phyloP scores from a whole-genome alignment of 2,888 invertebrate genomes.

The Agriopis marginaria region DNA sequence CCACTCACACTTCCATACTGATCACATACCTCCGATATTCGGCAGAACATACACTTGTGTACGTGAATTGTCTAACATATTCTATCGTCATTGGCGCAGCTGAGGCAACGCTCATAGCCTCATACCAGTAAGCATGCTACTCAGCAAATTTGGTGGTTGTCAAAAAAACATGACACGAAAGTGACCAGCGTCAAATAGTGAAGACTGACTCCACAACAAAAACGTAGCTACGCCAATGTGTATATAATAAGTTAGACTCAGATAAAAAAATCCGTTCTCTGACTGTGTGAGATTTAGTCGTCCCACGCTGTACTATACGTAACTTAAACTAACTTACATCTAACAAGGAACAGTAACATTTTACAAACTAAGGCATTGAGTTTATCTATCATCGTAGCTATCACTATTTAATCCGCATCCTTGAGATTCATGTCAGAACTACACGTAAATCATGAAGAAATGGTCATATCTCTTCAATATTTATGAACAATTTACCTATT shows the following conservation, averaged over 20 bases:
- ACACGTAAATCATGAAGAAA: neutral
- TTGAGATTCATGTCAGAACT: neutral
- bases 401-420: neutral
- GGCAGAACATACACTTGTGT: neutral
- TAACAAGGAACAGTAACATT: conserved; percentile 31
- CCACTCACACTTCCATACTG: neutral
- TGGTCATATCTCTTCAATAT: too few species aligned
- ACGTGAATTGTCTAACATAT: neutral
- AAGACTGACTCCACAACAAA: too few species aligned
- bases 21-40: neutral
- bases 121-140: too few species aligned
- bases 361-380: conserved; percentile 12
- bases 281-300: conserved; percentile 19
- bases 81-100: too few species aligned
- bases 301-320: conserved; percentile 32
- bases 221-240: too few species aligned
- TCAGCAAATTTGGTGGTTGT: too few species aligned
- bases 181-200: too few species aligned
- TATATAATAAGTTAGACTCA: too few species aligned
- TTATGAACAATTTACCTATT: too few species aligned
- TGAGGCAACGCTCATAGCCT: too few species aligned
- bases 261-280: neutral
- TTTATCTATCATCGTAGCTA: neutral
- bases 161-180: too few species aligned
- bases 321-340: conserved; percentile 37